phyloP scores from a whole-genome alignment of 2,888 invertebrate genomes.

The Geophilus truncorum region DNA sequence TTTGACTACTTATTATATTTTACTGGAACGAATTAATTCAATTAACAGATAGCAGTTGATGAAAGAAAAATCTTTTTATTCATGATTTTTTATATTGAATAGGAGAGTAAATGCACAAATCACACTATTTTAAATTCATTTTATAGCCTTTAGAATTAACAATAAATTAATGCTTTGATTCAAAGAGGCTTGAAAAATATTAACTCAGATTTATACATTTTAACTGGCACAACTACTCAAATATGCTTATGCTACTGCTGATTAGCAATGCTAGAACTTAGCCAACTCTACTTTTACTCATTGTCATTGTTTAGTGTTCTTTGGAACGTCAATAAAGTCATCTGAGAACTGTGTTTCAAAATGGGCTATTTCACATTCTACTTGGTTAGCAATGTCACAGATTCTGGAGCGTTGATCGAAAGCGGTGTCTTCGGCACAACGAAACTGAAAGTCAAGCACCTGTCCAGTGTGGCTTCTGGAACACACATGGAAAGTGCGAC shows the following conservation, averaged over 20 bases:
- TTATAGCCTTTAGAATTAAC: neutral
- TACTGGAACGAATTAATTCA: too few species aligned
- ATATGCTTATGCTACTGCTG: neutral
- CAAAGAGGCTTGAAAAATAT: neutral
- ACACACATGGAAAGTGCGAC: conserved; percentile 30
- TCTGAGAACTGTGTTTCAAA: neutral
- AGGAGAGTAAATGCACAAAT: neutral
- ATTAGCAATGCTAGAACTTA: neutral
- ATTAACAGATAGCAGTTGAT: too few species aligned
- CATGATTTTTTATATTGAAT: neutral
- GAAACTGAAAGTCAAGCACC: conserved; percentile 10
- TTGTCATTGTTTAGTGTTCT: neutral
- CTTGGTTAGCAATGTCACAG: conserved; percentile 14
- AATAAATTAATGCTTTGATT: neutral
- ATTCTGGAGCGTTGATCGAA: conserved; percentile 20
- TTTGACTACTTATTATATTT: too few species aligned
- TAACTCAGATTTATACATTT: neutral
- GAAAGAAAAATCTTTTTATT: neutral
- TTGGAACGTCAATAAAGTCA: neutral
- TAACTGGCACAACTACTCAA: neutral
- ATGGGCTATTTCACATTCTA: conserved; percentile 1
- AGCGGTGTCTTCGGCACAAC: conserved; percentile 28
- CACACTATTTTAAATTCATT: neutral
- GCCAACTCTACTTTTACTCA: too few species aligned
- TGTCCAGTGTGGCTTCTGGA: neutral